Base-by-base conservation (phyloP, 2,113 vertebrate species). In the Colistium nudipinnis region DNA sequence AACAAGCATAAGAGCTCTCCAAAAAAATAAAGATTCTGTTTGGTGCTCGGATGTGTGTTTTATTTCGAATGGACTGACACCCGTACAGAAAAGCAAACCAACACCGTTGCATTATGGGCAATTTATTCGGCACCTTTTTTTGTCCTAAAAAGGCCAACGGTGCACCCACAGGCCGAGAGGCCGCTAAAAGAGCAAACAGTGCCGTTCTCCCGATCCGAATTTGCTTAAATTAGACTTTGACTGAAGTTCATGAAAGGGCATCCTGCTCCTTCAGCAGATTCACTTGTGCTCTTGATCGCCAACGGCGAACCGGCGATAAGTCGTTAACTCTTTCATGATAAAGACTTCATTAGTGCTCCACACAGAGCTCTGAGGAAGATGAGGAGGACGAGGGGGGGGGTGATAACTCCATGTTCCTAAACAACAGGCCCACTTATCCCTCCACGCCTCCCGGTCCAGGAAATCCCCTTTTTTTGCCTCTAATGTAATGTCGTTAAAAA, bases 381-480 rank as follows among this genome's bases (percentile, higher is more conserved):
- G 63, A 48, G 30, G 52, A 44, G 31, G 59, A 62, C 48, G 65
- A 52, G 36, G 45, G 17, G 25, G 62, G 35, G 25, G 53, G 63
- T 7, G 78, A 82, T 83, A 78, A 79, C 61, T 76, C 52, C 61
- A 56, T 84, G 85, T 88, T 89, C 56, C 80, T 69, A 86, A 89
- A 90, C 85, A 87, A 75, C 80, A 41, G 39, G 61, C 49, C 4
- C 55, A 64, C 75, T 89, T 85, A 90, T 91, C 87, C 71, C 53
- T 4, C 4, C 35, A 2, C 39, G 67, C 28, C 77, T 83, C 81
- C 85, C 74, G 76, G 84, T 76, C 57, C 64, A 83, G 81, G 75
- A 87, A 75, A 74, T 86, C 76, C 65, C 61, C 59, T 44, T 48
- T 60, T n/a, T n/a, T n/a, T n/a, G 27, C 35, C 56, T 67, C 38